These are phyloP conservation scores for Stramonita haemastoma DNA, from an alignment of 2,888 invertebrate genomes.

Conservation along the genomic window DNA sequence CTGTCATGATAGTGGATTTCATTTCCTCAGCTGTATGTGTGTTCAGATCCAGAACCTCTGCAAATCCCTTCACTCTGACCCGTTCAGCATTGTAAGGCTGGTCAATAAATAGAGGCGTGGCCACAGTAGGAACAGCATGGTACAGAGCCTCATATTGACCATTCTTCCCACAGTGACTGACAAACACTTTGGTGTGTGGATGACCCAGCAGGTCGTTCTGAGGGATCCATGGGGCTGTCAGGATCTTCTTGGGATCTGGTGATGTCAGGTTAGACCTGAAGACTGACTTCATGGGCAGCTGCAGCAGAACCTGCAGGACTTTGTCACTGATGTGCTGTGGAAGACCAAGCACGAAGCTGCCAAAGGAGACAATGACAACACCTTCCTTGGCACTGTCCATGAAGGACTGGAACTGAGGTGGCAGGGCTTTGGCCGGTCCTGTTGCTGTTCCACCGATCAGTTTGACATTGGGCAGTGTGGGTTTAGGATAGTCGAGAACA, in stretches of 20 bases:
- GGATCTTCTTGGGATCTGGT: conserved; percentile 48
- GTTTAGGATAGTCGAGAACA: conserved; percentile 53
- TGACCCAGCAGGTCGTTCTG: conserved; percentile 62
- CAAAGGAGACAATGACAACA: conserved; percentile 47
- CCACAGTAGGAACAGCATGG: conserved; percentile 62
- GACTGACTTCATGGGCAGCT: conserved; percentile 48
- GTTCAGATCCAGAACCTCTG: conserved; percentile 31
- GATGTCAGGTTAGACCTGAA: conserved; percentile 49
- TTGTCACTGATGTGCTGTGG: conserved; percentile 41
- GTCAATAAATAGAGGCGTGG: conserved; percentile 57
- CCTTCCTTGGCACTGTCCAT: conserved; percentile 47
- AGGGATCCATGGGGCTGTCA: conserved; percentile 56
- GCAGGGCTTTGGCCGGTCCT: conserved; percentile 49
- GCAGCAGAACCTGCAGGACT: conserved; percentile 43
- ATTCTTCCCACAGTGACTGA: conserved; percentile 64
- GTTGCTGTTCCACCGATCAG: conserved; percentile 55
- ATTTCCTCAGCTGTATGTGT: conserved; percentile 30
- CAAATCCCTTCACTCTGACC: conserved; percentile 27
- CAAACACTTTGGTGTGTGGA: conserved; percentile 55
- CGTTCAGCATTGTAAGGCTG: conserved; percentile 46
- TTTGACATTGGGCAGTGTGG: conserved; percentile 54
- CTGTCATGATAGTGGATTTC: conserved; percentile 30
- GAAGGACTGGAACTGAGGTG: conserved; percentile 46
- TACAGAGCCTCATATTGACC: conserved; percentile 62
- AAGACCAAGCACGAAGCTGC: conserved; percentile 30